Evolutionary conservation across 2,888 invertebrate genomes (phyloP).

Genomic region (Stenolophus ochropezus): DNA sequence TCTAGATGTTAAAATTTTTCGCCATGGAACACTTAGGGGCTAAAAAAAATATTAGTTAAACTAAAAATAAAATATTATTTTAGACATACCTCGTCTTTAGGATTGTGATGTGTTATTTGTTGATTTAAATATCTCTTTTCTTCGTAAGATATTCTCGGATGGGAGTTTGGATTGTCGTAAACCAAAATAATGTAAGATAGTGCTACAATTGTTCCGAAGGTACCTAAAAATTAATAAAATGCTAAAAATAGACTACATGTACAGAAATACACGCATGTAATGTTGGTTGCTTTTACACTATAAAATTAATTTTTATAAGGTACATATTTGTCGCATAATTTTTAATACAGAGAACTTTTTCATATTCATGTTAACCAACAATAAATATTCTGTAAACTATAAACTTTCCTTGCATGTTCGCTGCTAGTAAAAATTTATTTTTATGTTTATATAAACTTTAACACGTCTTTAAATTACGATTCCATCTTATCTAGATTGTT

Average conservation of each 20-base stretch:
- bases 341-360: no score
- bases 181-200: constrained; percentile 72
- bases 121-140: constrained; percentile 70
- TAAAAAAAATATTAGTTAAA: constrained; percentile 60
- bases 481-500: not conserved
- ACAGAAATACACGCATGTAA: no score
- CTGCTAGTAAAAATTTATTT: not conserved
- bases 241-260: no score
- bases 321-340: no score
- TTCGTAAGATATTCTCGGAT: constrained; percentile 74
- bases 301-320: no score
- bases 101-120: constrained; percentile 50
- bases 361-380: not conserved
- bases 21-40: constrained; percentile 73
- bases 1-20: constrained; percentile 71
- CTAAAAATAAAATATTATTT: not conserved
- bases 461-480: not conserved
- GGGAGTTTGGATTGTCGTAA: constrained; percentile 75
- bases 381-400: not conserved
- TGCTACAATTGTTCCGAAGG: constrained; percentile 72
- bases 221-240: constrained; percentile 66
- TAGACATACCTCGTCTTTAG: constrained; percentile 16
- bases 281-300: no score
- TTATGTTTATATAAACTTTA: not conserved
- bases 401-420: not conserved